These are phyloP conservation scores for Anguilla japonica DNA, from an alignment of 2,113 vertebrate species.

Conservation along the genomic window DNA sequence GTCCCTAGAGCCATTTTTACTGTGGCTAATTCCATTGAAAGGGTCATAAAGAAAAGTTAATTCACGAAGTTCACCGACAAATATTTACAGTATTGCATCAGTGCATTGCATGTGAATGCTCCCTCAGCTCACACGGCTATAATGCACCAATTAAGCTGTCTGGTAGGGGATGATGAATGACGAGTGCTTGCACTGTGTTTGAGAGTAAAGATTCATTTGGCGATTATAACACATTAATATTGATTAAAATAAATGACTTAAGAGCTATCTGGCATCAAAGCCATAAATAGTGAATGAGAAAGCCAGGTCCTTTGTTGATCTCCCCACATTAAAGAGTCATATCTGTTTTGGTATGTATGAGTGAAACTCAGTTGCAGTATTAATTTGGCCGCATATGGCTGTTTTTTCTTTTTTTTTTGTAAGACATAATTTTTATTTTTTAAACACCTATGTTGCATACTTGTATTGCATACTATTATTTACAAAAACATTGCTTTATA, in stretches of 20 bases:
- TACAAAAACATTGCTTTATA: no score
- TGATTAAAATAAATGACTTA: background rate
- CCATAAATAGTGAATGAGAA: background rate
- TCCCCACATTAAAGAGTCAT: background rate
- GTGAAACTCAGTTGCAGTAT: background rate
- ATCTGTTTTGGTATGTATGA: no score
- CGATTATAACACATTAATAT: background rate
- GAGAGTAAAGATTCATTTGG: background rate
- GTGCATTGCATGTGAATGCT: background rate
- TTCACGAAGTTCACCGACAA: background rate
- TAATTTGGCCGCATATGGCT: background rate
- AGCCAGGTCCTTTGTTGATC: background rate
- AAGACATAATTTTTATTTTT: background rate
- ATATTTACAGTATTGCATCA: background rate
- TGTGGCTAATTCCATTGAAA: background rate
- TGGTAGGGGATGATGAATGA: background rate
- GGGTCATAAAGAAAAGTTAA: background rate
- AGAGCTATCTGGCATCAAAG: background rate
- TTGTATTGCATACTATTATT: no score
- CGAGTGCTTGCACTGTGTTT: background rate
- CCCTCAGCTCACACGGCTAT: background rate
- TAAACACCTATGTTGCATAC: no score
- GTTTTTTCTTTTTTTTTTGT: background rate
- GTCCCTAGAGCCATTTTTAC: background rate
- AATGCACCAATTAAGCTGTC: conserved; percentile 2